A percentile compares a stretch with the other conserved stretches of the same genome.
Evolutionary conservation across 2,888 invertebrate genomes (phyloP).

Genomic region (Drosophila prolongata): DNA sequence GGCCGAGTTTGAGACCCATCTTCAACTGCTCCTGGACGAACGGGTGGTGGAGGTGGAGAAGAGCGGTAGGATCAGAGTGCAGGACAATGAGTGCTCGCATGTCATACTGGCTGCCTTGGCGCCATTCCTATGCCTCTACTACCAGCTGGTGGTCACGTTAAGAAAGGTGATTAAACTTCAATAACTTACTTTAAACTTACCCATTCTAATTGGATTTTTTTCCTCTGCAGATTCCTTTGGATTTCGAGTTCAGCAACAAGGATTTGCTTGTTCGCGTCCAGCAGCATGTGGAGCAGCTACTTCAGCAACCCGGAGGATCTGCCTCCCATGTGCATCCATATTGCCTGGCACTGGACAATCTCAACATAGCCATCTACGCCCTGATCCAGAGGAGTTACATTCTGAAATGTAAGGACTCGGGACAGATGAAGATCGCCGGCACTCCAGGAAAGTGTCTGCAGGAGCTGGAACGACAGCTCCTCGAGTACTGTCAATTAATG

Average conservation of each 20-base stretch:
- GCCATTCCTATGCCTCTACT: constrained; percentile 88
- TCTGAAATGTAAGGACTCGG: constrained; percentile 70
- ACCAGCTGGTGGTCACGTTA: constrained; percentile 85
- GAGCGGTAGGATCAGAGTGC: constrained; percentile 78
- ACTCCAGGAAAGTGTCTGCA: constrained; percentile 59
- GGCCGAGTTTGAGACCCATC: constrained; percentile 85
- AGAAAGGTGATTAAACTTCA: constrained; percentile 84
- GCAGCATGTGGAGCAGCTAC: constrained; percentile 86
- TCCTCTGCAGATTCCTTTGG: constrained; percentile 62
- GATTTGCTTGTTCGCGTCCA: constrained; percentile 86
- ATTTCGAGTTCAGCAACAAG: constrained; percentile 85
- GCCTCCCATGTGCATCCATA: constrained; percentile 87
- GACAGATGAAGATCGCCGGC: constrained; percentile 58
- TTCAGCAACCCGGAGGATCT: constrained; percentile 73
- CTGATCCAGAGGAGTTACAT: constrained; percentile 84
- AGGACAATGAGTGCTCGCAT: constrained; percentile 81
- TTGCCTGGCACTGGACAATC: constrained; percentile 89
- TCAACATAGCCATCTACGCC: constrained; percentile 86
- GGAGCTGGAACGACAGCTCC: constrained; percentile 70
- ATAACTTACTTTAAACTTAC: too few relatives aligned
- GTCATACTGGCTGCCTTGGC: constrained; percentile 87
- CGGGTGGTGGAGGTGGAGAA: constrained; percentile 75
- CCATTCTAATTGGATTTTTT: background rate
- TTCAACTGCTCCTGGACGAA: constrained; percentile 71
- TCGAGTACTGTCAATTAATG: constrained; percentile 81